Base-by-base conservation (phyloP, 2,888 invertebrate species). In the Litoditis marina region DNA sequence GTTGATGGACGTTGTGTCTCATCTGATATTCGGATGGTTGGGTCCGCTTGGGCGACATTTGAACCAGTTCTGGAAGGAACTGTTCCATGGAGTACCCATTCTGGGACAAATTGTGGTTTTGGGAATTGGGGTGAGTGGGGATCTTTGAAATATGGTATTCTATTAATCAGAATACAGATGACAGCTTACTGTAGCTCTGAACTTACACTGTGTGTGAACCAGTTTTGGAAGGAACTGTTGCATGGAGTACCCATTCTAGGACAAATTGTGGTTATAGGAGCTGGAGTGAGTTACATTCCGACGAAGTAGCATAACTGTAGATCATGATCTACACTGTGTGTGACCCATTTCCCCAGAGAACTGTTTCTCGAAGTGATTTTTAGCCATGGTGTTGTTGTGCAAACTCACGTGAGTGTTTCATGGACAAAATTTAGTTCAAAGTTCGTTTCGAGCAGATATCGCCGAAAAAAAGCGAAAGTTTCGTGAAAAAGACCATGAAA, bases 21-120 rank as follows among this genome's bases (percentile, higher is more conserved):
- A 52, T 13, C 28, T 52, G 19, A 34, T 52, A n/a, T 52, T 52
- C 13, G 52, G 52, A 3, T 52, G 52, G 52, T 36, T 52, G 22
- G 4, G 34, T 52, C 52, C 52, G 7, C 36, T 52, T 2, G 52
- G 52, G 13, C 36, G 36, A 13, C 52, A 52, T 34, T 34, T 52
- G 52, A 52, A 52, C 52, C 16, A 16, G 19, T 52, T 52, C 34
- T 52, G 36, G 13, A 28, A 36, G 31, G 36, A 52, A 1, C 32
- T 32, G 13, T 19, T 52, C 5, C 4, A 36, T 7, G 52, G 52
- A 13, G n/a, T 52, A 22, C 52, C 52, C 19, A 7, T 52, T 22
- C 22, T 19, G 2, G 32, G 32, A 31, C 52, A 52, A n/a, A n/a
- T 52, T 30, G 22, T 52, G 8, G 19, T 52, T 32, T 1, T 52